Conservation (phyloP, 37 sponge, comb jelly and placozoan genomes). For the Aplysina aerophoba region DNA sequence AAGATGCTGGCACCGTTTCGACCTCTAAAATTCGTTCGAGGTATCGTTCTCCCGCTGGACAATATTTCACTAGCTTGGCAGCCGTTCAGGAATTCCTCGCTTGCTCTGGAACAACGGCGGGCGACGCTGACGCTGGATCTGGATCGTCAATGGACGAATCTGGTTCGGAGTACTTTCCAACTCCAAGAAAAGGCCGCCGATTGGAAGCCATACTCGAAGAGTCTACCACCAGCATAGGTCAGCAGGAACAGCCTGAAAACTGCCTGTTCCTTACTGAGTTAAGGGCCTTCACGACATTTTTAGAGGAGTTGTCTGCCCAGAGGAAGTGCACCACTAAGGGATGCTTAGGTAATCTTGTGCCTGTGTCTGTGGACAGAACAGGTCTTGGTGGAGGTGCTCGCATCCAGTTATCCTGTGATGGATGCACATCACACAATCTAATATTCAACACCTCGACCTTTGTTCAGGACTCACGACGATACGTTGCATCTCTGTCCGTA, state of each 20-base stretch:
- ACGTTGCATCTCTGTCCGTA: background rate
- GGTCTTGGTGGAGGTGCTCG: slow-evolving; percentile 12
- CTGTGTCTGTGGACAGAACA: background rate
- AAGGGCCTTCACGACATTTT: background rate
- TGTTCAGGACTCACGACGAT: background rate
- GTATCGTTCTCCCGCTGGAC: too few relatives aligned
- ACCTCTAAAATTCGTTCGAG: too few relatives aligned
- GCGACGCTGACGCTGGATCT: background rate
- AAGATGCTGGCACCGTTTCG: too few relatives aligned
- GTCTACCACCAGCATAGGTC: background rate
- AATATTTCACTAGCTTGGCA: too few relatives aligned
- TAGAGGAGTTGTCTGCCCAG: background rate
- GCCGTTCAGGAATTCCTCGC: too few relatives aligned
- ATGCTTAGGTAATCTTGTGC: background rate
- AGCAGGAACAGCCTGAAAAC: background rate
- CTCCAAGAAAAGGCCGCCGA: background rate
- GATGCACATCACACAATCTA: background rate
- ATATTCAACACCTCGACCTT: slow-evolving; percentile 5
- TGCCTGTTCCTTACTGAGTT: background rate
- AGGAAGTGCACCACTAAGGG: slow-evolving; percentile 13
- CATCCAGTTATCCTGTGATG: slow-evolving; percentile 8
- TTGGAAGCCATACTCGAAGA: background rate
- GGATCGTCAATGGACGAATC: background rate
- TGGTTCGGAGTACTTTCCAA: background rate
- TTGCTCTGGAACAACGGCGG: background rate